These are phyloP conservation scores for Enteromius trimaculatus DNA, from an alignment of 2,797 vertebrate genomes.

Conservation along the genomic window DNA sequence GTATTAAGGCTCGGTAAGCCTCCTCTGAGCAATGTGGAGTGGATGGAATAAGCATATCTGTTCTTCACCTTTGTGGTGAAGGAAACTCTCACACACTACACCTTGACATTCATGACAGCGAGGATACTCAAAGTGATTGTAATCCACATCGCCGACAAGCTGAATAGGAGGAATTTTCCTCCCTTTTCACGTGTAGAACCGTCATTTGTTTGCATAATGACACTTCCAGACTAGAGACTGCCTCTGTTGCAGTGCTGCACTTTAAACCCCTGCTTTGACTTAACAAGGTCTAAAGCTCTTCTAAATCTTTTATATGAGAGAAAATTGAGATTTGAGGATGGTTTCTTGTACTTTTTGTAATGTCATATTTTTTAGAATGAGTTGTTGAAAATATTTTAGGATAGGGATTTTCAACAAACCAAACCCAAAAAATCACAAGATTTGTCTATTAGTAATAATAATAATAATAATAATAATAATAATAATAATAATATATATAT, in stretches of 20 bases:
- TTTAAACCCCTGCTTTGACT: conserved; percentile 35
- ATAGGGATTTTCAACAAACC: not conserved
- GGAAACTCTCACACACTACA: conserved; percentile 54
- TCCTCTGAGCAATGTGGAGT: conserved; percentile 68
- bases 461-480: not conserved
- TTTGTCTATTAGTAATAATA: too few relatives aligned
- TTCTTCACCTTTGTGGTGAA: conserved; percentile 55
- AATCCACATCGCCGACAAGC: conserved; percentile 53
- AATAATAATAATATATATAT: not conserved
- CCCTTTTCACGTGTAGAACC: conserved; percentile 16
- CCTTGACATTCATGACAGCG: conserved; percentile 59
- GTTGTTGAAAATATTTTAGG: not conserved
- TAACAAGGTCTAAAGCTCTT: not conserved
- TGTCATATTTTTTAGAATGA: not conserved
- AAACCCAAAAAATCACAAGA: not conserved
- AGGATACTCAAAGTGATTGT: conserved; percentile 55
- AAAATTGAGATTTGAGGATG: not conserved
- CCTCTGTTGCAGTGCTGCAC: conserved; percentile 2
- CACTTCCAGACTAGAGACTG: conserved; percentile 27
- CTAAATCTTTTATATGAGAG: conserved; percentile 2
- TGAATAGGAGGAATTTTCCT: conserved; percentile 53
- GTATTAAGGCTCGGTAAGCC: conserved; percentile 69
- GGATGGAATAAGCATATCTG: conserved; percentile 75
- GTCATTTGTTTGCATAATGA: conserved; percentile 49
- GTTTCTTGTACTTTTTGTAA: not conserved